A percentile compares a stretch with the other conserved stretches of the same genome.
Evolutionary conservation across 2,113 vertebrate species (phyloP).

Genomic region (Caloenas nicobarica): DNA sequence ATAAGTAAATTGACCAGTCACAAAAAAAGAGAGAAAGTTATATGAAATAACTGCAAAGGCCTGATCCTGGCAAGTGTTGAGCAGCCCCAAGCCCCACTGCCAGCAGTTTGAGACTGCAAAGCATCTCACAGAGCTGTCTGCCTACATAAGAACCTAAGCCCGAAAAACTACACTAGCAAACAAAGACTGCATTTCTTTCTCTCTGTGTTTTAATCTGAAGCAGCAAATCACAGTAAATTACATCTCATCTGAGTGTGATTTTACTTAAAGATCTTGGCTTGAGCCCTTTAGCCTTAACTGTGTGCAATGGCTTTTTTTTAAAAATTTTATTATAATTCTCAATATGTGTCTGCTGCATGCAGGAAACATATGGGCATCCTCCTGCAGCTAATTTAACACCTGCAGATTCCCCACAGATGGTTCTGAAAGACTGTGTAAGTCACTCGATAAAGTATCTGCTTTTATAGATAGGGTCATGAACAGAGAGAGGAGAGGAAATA

Average conservation of each 20-base stretch:
- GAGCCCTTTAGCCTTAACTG: conserved; percentile 6
- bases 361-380: conserved; percentile 48
- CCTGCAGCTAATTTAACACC: conserved; percentile 59
- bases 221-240: not conserved
- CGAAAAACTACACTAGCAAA: not conserved
- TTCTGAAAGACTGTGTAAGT: not conserved
- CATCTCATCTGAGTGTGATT: not conserved
- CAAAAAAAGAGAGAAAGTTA: not conserved
- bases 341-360: not conserved
- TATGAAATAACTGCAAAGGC: not conserved
- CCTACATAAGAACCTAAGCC: not conserved
- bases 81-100: not conserved
- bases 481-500: not conserved
- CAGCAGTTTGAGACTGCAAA: not conserved
- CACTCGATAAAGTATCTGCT: not conserved
- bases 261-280: conserved; percentile 16
- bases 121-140: not conserved
- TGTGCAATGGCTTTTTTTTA: not conserved
- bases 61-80: not conserved
- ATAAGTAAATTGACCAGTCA: not conserved
- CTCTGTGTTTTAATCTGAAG: not conserved
- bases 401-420: conserved; percentile 51
- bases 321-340: not conserved
- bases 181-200: not conserved
- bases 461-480: not conserved